Percentiles rank a stretch among this genome's conserved stretches.
Evolutionary conservation across 2,888 invertebrate genomes (phyloP).

Genomic region (Cantharis rustica): DNA sequence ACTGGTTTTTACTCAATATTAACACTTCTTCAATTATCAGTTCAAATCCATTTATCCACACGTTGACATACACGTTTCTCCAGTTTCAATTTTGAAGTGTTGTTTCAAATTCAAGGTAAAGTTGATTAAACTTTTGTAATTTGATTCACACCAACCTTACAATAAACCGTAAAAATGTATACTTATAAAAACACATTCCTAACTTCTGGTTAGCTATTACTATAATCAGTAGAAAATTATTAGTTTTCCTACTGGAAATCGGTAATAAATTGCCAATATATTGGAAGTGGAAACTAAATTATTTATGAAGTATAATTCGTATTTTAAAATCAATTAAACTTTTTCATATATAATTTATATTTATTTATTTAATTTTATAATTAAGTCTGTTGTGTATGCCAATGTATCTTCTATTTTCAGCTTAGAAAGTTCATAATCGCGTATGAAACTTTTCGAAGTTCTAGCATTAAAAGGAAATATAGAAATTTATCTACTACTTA

Average conservation of each 20-base stretch:
- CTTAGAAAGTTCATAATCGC: not conserved
- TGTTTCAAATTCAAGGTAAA: not conserved
- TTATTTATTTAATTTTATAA: not conserved
- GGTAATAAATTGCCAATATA: not conserved
- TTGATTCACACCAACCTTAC: not conserved
- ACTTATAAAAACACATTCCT: not conserved
- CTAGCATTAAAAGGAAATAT: not conserved
- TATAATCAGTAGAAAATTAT: not conserved
- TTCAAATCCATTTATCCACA: not conserved
- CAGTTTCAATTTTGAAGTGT: not conserved
- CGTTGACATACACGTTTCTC: not conserved
- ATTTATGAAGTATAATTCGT: not conserved
- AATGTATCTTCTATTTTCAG: not conserved
- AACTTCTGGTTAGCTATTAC: not conserved
- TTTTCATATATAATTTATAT: no score
- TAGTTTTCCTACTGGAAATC: not conserved
- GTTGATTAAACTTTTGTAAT: not conserved
- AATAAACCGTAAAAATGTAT: not conserved
- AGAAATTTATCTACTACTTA: not conserved
- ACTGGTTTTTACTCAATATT: not conserved
- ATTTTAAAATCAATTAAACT: not conserved
- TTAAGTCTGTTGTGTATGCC: not conserved
- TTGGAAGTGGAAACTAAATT: not conserved
- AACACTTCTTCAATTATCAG: not conserved
- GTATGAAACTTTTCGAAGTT: not conserved